Base-by-base conservation (phyloP, 2,888 invertebrate genomes). In the Sphinx pinastri region DNA sequence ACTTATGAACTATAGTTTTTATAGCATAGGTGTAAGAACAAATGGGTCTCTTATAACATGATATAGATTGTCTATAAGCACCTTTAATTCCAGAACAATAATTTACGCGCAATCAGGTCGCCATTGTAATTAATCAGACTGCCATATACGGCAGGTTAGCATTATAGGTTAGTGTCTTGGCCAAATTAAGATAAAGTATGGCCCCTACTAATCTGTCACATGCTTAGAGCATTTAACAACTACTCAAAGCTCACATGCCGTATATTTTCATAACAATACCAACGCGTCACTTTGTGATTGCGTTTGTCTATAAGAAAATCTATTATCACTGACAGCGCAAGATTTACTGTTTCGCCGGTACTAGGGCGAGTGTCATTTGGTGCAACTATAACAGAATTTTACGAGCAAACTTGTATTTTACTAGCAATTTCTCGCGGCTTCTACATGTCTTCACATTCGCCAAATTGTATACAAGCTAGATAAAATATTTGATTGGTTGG, bases 231-330 rank as follows among this genome's bases (percentile, higher is more conserved):
- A n/a, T n/a, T n/a, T n/a, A n/a, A n/a, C n/a, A n/a, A n/a, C n/a
- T n/a, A n/a, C n/a, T n/a, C n/a, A n/a, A n/a, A n/a, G n/a, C n/a
- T 25, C 25, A 25, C 2, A 25, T 25, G 25, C 25, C 25, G 25
- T 25, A 25, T 2, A 25, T 25, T 25, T 51, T n/a, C n/a, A 52
- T 52, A 2, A 19, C 12, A 55, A 19, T 55, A 19, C 4, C 1
- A 11, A 19, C 10, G 12, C 5, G 54, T 63, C 19, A 63, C 19
- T 12, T 49, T 49, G 63, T 63, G 63, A 63, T 63, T 63, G n/a
- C 5, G 63, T 63, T 63, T 49, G 63, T 63, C 63, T 63, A 63
- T 19, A 47, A 63, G 60, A 63, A 63, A 63, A 63, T 63, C 16
- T 63, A 47, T 47, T 19, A 63, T 16, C 60, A 16, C 6, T 63